Percentiles rank a stretch among this genome's conserved stretches.
Conservation (phyloP, 2,888 invertebrate genomes). For the Hyalella azteca region DNA sequence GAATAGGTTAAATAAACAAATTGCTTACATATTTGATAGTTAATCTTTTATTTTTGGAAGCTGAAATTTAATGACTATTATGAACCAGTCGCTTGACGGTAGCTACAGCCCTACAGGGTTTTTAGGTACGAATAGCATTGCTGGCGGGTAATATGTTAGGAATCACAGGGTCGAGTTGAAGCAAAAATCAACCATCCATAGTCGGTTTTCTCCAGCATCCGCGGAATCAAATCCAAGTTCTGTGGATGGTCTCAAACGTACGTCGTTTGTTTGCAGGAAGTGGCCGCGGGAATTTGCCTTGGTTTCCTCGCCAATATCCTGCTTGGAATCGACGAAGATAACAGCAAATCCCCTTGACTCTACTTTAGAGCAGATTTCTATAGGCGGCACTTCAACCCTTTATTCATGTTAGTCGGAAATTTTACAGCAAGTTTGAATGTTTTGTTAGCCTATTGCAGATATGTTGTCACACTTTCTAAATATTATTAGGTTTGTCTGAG, state of each 20-base stretch:
- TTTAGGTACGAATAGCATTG: no score
- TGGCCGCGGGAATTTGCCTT: neutral
- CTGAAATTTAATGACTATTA: no score
- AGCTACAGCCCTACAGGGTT: no score
- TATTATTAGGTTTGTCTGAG: neutral
- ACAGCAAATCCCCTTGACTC: no score
- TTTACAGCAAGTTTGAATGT: neutral
- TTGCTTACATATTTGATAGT: no score
- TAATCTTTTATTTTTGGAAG: no score
- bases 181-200: neutral
- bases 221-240: neutral
- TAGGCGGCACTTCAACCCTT: no score
- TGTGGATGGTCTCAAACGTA: neutral
- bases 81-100: no score
- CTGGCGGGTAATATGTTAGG: no score
- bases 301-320: constrained; percentile 10
- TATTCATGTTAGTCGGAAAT: neutral
- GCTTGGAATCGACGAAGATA: neutral
- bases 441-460: neutral
- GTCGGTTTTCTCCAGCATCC: neutral
- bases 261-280: neutral
- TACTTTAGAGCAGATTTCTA: no score
- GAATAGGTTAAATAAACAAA: no score
- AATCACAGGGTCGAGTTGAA: no score
- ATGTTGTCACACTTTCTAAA: neutral